Conservation (phyloP, 2,797 vertebrate genomes). For the Tachyglossus aculeatus region DNA sequence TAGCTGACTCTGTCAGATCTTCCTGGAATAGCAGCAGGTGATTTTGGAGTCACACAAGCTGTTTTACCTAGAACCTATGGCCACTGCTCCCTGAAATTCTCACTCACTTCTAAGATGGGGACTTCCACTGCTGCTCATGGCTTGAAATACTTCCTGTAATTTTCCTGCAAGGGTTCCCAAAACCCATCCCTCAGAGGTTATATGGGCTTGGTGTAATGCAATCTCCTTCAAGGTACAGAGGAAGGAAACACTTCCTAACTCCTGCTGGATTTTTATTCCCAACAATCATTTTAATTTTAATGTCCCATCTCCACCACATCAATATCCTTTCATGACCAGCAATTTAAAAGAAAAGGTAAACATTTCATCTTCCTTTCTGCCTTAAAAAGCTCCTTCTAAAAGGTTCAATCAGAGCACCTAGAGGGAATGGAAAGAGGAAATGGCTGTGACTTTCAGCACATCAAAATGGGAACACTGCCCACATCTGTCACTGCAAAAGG, state of each 20-base stretch:
- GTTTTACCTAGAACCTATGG: neutral
- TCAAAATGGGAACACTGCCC: constrained; percentile 19
- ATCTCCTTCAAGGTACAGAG: neutral
- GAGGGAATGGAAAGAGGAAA: constrained; percentile 52
- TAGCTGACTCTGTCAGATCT: no score
- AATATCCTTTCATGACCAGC: constrained; percentile 31
- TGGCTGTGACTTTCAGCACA: constrained; percentile 30
- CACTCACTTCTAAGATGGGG: neutral
- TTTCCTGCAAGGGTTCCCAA: constrained; percentile 40
- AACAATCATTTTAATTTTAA: constrained; percentile 56
- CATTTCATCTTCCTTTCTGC: constrained; percentile 37
- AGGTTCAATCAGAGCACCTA: constrained; percentile 4
- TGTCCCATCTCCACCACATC: constrained; percentile 33
- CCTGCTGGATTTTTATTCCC: constrained; percentile 33
- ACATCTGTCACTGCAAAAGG: constrained; percentile 22
- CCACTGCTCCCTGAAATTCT: neutral
- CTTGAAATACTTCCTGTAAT: constrained; percentile 51
- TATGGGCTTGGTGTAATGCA: neutral
- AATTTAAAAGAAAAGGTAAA: constrained; percentile 35
- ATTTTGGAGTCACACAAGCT: no score
- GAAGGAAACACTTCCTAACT: constrained; percentile 40
- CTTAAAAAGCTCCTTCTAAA: constrained; percentile 21
- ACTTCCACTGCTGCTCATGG: neutral
- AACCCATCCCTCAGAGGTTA: neutral
- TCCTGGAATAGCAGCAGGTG: no score